Conservation (phyloP, 2,888 invertebrate species). For the Eledone cirrhosa region DNA sequence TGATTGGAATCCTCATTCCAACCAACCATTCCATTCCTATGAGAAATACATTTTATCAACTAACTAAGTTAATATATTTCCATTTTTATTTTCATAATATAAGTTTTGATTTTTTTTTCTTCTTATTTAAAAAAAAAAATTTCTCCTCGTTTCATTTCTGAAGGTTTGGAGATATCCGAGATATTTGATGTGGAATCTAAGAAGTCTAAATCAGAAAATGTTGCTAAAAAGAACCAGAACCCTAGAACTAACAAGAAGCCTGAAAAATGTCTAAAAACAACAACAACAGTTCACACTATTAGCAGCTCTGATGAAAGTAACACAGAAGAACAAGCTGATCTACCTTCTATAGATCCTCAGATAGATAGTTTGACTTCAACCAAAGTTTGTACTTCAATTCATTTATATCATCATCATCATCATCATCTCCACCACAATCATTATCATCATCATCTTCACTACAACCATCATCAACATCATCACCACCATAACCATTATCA, state of each 20-base stretch:
- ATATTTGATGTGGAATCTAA: neutral
- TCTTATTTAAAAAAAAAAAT: neutral
- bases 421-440: neutral
- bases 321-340: neutral
- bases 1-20: no score
- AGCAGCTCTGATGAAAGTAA: constrained; percentile 21
- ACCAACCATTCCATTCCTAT: no score
- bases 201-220: neutral
- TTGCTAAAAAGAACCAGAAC: no score
- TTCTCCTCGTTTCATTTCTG: neutral
- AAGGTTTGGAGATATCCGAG: no score
- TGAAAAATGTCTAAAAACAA: no score
- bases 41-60: no score
- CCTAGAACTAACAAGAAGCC: neutral
- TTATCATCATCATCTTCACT: neutral
- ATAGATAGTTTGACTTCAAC: neutral
- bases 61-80: no score
- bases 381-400: neutral
- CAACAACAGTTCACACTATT: neutral
- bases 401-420: neutral
- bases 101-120: neutral
- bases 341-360: neutral
- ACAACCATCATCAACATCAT: no score
- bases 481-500: no score
- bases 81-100: no score